Conservation (phyloP, 1,140 invertebrate species). For the Aphaenogaster ashmeadi region DNA sequence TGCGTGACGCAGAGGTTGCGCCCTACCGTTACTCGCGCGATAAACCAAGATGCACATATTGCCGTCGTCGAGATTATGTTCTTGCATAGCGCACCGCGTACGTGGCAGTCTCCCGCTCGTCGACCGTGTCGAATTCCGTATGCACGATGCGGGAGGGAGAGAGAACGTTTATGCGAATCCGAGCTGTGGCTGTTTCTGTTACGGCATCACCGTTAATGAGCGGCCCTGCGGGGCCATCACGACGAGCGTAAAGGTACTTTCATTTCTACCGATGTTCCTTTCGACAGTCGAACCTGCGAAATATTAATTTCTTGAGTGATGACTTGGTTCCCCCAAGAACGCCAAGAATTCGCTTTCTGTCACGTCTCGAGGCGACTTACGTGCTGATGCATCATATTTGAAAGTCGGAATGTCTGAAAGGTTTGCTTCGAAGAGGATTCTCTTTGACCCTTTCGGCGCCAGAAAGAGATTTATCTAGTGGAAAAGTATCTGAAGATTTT, state of each 20-base stretch:
- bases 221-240: not conserved
- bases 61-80: slow-evolving; percentile 62
- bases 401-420: not conserved
- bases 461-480: not conserved
- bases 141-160: not conserved
- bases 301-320: not conserved
- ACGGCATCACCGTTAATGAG: not conserved
- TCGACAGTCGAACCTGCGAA: not conserved
- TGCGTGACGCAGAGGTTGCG: slow-evolving; percentile 71
- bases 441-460: not conserved
- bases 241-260: not conserved
- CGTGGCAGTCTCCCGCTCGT: slow-evolving; percentile 35
- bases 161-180: slow-evolving; percentile 28
- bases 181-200: slow-evolving; percentile 26
- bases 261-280: not conserved
- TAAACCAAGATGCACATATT: slow-evolving; percentile 68
- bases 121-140: slow-evolving; percentile 63
- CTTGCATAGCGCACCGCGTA: slow-evolving; percentile 43
- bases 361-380: not conserved
- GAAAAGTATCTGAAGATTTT: not conserved
- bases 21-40: slow-evolving; percentile 73
- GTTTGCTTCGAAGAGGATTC: not conserved
- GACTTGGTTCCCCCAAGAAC: not conserved
- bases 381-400: not conserved
- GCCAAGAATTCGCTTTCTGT: slow-evolving; percentile 3